Conservation (phyloP, 2,888 invertebrate genomes). For the Acronicta leporina region DNA sequence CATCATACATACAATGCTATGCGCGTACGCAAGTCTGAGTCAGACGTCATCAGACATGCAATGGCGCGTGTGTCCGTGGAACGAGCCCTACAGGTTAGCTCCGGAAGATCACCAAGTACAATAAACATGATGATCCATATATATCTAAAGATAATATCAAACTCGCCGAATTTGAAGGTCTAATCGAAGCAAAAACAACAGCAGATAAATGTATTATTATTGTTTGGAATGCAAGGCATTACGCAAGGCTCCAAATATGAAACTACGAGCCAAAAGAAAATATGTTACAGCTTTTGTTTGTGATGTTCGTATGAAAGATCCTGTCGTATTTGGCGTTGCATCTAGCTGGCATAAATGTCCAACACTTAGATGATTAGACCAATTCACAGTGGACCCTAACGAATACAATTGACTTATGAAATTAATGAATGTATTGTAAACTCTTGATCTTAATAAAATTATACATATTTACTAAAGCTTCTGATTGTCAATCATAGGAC, state of each 20-base stretch:
- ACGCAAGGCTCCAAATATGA: slow-evolving; percentile 3
- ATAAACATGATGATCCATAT: slow-evolving; percentile 40
- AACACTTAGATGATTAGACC: too few species aligned
- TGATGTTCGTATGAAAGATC: not conserved
- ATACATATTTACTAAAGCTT: too few species aligned
- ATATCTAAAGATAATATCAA: slow-evolving; percentile 32
- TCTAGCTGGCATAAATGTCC: too few species aligned
- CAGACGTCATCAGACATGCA: slow-evolving; percentile 65
- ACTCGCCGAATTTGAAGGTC: slow-evolving; percentile 24
- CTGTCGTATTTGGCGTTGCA: too few species aligned
- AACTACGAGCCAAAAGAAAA: not conserved
- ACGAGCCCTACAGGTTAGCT: slow-evolving; percentile 36
- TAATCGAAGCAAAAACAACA: slow-evolving; percentile 37
- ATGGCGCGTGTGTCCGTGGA: slow-evolving; percentile 48
- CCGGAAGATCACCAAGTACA: slow-evolving; percentile 57
- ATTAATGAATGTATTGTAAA: too few species aligned
- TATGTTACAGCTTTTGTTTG: not conserved
- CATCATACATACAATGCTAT: slow-evolving; percentile 47
- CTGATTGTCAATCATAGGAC: too few species aligned
- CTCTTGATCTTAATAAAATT: too few species aligned
- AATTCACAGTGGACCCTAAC: too few species aligned
- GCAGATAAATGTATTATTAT: slow-evolving; percentile 12
- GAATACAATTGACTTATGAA: too few species aligned
- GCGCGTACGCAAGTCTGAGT: slow-evolving; percentile 58
- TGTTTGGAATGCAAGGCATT: slow-evolving; percentile 4